A percentile compares a stretch with the other conserved stretches of the same genome.
Conservation (phyloP, 2,797 vertebrate genomes). For the Phrynocephalus forsythii region DNA sequence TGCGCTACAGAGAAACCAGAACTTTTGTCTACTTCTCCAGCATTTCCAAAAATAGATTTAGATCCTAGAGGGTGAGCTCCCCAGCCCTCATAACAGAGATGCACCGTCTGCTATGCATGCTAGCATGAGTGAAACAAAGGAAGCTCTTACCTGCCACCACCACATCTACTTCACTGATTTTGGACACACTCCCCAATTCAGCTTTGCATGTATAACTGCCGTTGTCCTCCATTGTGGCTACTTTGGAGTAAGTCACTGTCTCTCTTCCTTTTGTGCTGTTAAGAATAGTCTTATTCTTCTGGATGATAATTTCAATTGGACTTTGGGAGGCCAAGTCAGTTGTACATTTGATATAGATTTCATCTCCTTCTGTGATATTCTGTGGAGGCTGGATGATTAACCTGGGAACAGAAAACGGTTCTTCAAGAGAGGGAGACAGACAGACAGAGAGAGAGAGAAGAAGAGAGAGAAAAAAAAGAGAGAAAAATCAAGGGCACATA, state of each 20-base stretch:
- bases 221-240: conserved; percentile 72
- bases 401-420: conserved; percentile 75
- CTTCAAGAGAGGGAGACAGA: conserved; percentile 57
- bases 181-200: conserved; percentile 75
- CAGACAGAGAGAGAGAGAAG: neutral
- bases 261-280: conserved; percentile 31
- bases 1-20: neutral
- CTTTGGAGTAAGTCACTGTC: conserved; percentile 56
- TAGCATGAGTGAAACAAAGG: conserved; percentile 30
- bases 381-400: conserved; percentile 57
- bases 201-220: conserved; percentile 81
- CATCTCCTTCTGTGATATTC: conserved; percentile 76
- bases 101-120: no score
- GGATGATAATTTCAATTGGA: conserved; percentile 78
- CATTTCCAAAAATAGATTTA: neutral
- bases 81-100: neutral
- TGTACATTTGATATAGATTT: conserved; percentile 73
- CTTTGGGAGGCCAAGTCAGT: conserved; percentile 51
- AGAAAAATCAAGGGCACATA: neutral
- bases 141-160: conserved; percentile 75
- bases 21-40: neutral
- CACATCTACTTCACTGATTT: conserved; percentile 71
- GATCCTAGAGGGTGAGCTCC: no score
- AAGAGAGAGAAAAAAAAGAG: no score
- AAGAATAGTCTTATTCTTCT: conserved; percentile 77